These are phyloP conservation scores for Pemphredon lugubris DNA, from an alignment of 2,888 invertebrate genomes.

Conservation along the genomic window DNA sequence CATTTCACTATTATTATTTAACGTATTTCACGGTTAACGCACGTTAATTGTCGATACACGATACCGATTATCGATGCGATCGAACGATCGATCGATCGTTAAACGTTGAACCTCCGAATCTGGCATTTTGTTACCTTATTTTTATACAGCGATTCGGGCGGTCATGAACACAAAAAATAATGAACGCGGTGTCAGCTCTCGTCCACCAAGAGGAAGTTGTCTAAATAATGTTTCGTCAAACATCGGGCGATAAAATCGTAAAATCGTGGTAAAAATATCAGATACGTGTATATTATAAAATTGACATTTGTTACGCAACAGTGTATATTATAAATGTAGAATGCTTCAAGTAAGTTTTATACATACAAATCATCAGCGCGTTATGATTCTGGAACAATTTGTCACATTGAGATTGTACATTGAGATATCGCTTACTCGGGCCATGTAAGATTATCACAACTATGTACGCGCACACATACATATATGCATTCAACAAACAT, in stretches of 20 bases:
- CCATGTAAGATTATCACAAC: conserved; percentile 56
- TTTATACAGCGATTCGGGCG: too few relatives aligned
- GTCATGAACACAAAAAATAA: background rate
- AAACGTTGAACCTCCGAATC: too few relatives aligned
- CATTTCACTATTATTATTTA: too few relatives aligned
- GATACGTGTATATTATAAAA: conserved; percentile 48
- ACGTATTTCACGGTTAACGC: too few relatives aligned
- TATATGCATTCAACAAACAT: conserved; percentile 35
- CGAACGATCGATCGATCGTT: too few relatives aligned
- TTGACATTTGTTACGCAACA: conserved; percentile 43
- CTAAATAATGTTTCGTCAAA: background rate
- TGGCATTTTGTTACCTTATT: too few relatives aligned
- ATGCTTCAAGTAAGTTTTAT: conserved; percentile 10
- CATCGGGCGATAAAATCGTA: conserved; percentile 10
- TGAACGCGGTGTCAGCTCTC: too few relatives aligned
- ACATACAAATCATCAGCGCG: conserved; percentile 16
- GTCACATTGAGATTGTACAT: conserved; percentile 14
- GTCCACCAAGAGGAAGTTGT: background rate
- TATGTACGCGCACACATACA: conserved; percentile 43
- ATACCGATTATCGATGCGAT: too few relatives aligned
- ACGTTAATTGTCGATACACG: too few relatives aligned
- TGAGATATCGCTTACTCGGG: conserved; percentile 42
- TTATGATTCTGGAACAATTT: conserved; percentile 14
- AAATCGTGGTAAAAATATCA: conserved; percentile 39
- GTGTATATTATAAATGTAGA: conserved; percentile 31